phyloP scores from a whole-genome alignment of 2,888 invertebrate genomes.

The Calliphora vomitoria region DNA sequence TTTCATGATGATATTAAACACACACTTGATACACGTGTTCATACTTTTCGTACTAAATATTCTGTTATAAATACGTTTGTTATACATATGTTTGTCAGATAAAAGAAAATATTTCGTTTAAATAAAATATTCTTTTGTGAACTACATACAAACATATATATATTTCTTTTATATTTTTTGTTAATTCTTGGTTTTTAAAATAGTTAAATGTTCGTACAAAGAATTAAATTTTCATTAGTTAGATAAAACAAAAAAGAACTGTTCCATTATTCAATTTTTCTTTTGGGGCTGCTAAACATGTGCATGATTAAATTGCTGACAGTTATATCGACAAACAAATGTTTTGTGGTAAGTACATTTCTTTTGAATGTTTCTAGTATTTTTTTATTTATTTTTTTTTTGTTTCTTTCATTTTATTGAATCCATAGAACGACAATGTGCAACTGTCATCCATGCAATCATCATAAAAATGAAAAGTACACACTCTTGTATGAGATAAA shows the following conservation, averaged over 20 bases:
- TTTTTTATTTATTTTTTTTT: too few relatives aligned
- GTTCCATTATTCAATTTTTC: conserved; percentile 9
- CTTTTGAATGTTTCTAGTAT: neutral
- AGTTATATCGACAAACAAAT: neutral
- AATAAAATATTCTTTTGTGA: neutral
- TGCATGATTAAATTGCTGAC: conserved; percentile 24
- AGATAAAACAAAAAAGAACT: conserved; percentile 1
- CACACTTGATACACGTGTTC: conserved; percentile 1
- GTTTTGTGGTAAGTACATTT: neutral
- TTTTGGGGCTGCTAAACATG: conserved; percentile 7
- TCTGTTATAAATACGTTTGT: neutral
- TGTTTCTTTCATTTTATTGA: conserved; percentile 15
- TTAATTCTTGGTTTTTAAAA: neutral
- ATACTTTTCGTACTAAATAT: neutral
- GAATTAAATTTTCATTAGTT: conserved; percentile 22
- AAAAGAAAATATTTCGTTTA: neutral
- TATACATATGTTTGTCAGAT: neutral
- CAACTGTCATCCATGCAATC: conserved; percentile 29
- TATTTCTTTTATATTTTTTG: neutral
- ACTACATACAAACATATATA: neutral
- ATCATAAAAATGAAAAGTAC: neutral
- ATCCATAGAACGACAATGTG: conserved; percentile 15
- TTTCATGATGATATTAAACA: conserved; percentile 18
- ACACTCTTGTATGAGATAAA: neutral
- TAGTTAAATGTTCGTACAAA: conserved; percentile 9